Evolutionary conservation across 92 coral and sea anemone species (phyloP).

Genomic region (Siderastrea siderea): DNA sequence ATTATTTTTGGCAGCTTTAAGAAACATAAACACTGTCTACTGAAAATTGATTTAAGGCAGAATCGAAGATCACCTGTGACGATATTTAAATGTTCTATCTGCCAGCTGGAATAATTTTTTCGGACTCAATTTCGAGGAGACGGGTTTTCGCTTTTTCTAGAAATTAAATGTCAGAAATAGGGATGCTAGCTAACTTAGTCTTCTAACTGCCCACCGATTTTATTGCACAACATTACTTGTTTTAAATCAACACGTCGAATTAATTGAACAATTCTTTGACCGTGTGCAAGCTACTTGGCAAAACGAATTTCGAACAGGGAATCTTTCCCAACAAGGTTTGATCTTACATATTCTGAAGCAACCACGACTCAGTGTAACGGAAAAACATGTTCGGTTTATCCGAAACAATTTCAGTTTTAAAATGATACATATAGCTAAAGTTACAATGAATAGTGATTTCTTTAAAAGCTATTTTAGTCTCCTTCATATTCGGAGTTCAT

Average conservation of each 20-base stretch:
- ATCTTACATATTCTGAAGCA: no score
- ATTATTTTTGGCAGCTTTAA: neutral
- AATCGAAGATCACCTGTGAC: constrained; percentile 5
- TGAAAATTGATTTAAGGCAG: constrained; percentile 4
- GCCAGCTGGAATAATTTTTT: neutral
- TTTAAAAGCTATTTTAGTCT: no score
- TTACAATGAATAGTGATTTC: no score
- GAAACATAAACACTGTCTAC: neutral
- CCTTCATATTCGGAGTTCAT: no score
- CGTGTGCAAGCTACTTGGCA: neutral
- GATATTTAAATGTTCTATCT: neutral
- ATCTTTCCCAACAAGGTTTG: neutral
- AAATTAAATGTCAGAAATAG: neutral
- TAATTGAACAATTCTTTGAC: constrained; percentile 6
- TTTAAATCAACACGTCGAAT: neutral
- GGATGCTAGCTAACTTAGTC: neutral
- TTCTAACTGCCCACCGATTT: neutral
- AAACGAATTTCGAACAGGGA: neutral
- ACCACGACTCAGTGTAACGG: no score
- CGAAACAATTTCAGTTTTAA: no score
- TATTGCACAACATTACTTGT: neutral
- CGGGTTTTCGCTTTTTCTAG: neutral
- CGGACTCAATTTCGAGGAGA: neutral
- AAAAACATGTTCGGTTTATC: no score
- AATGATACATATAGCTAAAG: no score